Percentiles rank a stretch among this genome's conserved stretches.
phyloP scores from a whole-genome alignment of 2,797 vertebrate species.

The Simalia tracyae region DNA sequence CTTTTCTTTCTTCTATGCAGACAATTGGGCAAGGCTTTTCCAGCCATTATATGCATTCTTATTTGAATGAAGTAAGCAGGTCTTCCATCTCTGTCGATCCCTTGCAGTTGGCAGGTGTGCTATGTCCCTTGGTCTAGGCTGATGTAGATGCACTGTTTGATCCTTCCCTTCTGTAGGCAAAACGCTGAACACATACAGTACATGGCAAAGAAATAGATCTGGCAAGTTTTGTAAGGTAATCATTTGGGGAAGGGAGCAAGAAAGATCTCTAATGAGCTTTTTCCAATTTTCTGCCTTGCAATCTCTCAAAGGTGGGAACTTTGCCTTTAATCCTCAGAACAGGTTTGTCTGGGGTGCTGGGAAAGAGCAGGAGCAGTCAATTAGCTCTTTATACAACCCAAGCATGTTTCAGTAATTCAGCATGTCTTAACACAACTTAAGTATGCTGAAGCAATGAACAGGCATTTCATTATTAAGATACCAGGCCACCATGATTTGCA shows the following conservation, averaged over 20 bases:
- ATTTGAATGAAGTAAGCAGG: background rate
- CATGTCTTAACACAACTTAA: slow-evolving; percentile 16
- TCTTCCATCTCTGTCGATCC: background rate
- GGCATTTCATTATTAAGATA: background rate
- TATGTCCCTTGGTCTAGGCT: no score
- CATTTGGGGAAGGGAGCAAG: background rate
- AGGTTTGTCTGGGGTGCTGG: slow-evolving; percentile 5
- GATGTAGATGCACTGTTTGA: background rate
- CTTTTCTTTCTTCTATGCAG: background rate
- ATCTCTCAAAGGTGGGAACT: background rate
- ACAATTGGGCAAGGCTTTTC: background rate
- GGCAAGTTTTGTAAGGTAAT: background rate
- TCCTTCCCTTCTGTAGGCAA: background rate
- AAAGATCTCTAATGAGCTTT: background rate
- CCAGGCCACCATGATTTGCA: background rate
- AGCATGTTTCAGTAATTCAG: slow-evolving; percentile 2
- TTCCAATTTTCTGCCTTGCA: background rate
- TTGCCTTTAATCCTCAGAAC: slow-evolving; percentile 6
- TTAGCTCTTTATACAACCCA: slow-evolving; percentile 8
- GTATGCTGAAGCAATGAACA: background rate
- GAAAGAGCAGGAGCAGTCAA: slow-evolving; percentile 3
- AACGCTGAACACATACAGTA: background rate
- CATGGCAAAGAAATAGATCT: background rate
- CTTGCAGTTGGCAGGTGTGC: no score
- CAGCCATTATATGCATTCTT: background rate